Conservation (phyloP, 1,140 invertebrate species). For the Hetaerina americana region DNA sequence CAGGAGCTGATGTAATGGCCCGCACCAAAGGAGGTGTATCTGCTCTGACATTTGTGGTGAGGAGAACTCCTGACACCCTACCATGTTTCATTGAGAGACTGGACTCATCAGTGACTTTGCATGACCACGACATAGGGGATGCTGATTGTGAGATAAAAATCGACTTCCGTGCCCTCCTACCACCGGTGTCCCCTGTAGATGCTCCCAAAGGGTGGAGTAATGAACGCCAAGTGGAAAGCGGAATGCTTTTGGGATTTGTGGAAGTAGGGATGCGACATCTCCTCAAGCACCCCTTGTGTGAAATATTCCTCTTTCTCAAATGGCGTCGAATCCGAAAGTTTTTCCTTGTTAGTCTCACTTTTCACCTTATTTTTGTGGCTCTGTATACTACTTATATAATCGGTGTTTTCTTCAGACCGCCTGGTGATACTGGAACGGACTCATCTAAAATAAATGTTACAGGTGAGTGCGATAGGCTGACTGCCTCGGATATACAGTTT, state of each 20-base stretch:
- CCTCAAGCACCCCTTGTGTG: slow-evolving; percentile 64
- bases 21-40: slow-evolving; percentile 67
- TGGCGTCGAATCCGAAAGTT: slow-evolving; percentile 73
- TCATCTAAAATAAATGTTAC: neutral
- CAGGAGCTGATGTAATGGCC: slow-evolving; percentile 68
- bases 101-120: slow-evolving; percentile 60
- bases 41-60: slow-evolving; percentile 62
- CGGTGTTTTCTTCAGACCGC: slow-evolving; percentile 29
- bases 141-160: slow-evolving; percentile 68
- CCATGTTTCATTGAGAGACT: slow-evolving; percentile 52
- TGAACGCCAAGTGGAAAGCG: slow-evolving; percentile 44
- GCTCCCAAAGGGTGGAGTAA: slow-evolving; percentile 32
- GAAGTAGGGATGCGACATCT: slow-evolving; percentile 61
- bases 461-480: neutral
- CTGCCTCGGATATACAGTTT: neutral
- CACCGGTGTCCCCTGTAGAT: slow-evolving; percentile 29
- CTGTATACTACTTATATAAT: slow-evolving; percentile 56
- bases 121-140: slow-evolving; percentile 68
- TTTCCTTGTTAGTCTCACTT: slow-evolving; percentile 63
- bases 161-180: slow-evolving; percentile 56
- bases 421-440: neutral
- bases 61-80: slow-evolving; percentile 67
- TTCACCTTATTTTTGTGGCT: slow-evolving; percentile 59
- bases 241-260: slow-evolving; percentile 55
- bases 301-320: slow-evolving; percentile 67